phyloP scores from a whole-genome alignment of 2,113 vertebrate species.

The Cynoglossus semilaevis region DNA sequence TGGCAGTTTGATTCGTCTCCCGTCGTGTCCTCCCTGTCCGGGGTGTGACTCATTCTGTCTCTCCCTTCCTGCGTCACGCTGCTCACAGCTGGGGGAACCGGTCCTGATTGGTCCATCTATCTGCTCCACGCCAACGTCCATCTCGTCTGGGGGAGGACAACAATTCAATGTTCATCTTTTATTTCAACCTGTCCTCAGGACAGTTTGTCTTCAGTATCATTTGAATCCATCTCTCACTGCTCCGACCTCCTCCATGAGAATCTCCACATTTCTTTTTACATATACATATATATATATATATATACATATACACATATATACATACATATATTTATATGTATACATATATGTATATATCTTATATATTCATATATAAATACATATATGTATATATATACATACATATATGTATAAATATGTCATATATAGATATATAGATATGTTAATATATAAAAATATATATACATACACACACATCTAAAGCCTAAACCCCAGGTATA shows the following conservation, averaged over 20 bases:
- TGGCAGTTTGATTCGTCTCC: conserved; percentile 82
- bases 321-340: no score
- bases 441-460: no score
- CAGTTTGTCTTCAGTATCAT: neutral
- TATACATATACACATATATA: no score
- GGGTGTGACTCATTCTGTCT: conserved; percentile 56
- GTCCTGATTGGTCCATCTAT: conserved; percentile 81
- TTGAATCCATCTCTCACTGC: neutral
- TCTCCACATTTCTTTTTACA: no score
- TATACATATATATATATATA: no score
- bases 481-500: no score
- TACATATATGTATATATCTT: no score
- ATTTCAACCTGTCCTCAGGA: neutral
- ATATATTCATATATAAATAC: neutral
- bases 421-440: no score
- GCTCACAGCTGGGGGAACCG: conserved; percentile 79
- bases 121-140: conserved; percentile 92
- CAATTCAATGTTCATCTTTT: neutral
- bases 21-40: conserved; percentile 73
- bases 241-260: no score
- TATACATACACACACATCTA: no score
- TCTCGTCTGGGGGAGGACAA: conserved; percentile 67
- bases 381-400: no score
- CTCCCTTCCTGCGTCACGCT: conserved; percentile 84
- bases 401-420: neutral